Conservation (phyloP, 2,113 vertebrate genomes). For the Hydropotes inermis region DNA sequence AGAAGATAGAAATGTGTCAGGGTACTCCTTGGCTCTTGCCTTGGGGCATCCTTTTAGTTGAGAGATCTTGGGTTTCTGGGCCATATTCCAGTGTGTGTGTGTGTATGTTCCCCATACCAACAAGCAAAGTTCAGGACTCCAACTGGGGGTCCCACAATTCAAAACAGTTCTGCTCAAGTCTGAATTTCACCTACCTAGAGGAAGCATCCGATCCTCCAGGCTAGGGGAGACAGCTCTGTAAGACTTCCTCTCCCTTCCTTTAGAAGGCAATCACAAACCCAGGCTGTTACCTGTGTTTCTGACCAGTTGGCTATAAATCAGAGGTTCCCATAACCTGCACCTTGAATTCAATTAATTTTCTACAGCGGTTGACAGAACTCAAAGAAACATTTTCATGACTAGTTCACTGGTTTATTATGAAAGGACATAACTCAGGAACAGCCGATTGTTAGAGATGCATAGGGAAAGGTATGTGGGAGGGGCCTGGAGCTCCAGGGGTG, state of each 20-base stretch:
- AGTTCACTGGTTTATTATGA: neutral
- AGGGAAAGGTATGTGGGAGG: neutral
- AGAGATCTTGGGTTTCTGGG: neutral
- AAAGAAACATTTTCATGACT: neutral
- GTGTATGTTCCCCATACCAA: neutral
- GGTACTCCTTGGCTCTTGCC: neutral
- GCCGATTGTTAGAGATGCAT: too few species aligned
- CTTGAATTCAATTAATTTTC: neutral
- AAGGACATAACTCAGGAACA: neutral
- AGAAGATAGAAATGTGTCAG: neutral
- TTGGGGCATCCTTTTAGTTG: accelerated
- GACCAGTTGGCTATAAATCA: neutral
- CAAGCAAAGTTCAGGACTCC: neutral
- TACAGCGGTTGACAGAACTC: neutral
- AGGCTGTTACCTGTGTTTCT: neutral
- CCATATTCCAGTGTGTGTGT: neutral
- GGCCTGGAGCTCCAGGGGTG: neutral
- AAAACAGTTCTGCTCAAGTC: neutral
- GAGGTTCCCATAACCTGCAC: neutral
- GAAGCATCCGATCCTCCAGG: neutral
- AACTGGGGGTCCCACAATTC: neutral
- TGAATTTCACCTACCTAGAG: neutral
- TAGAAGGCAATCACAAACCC: too few species aligned
- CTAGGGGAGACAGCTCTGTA: neutral
- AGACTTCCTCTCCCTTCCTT: neutral